Conservation (phyloP, 2,113 vertebrate genomes). For the Melanocharis versteri region DNA sequence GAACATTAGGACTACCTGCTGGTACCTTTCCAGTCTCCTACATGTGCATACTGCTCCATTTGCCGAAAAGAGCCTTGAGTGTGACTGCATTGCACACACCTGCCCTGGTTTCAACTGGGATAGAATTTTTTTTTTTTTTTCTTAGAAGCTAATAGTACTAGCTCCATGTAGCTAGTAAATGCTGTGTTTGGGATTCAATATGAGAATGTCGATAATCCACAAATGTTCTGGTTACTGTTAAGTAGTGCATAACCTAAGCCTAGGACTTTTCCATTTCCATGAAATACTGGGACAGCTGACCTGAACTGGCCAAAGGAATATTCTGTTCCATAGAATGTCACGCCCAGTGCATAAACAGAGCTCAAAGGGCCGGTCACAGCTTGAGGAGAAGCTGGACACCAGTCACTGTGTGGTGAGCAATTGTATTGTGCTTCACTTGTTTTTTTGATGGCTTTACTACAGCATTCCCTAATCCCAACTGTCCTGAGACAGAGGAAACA, state of each 20-base stretch:
- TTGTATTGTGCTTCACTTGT: rapidly evolving
- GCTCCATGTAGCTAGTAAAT: background rate
- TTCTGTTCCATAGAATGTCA: background rate
- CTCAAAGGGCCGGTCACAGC: background rate
- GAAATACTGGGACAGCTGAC: background rate
- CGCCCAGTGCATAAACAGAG: background rate
- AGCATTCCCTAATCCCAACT: background rate
- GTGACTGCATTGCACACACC: background rate
- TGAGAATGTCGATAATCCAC: background rate
- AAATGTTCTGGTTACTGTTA: background rate
- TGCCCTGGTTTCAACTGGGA: background rate
- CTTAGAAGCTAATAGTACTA: background rate
- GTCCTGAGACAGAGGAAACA: background rate
- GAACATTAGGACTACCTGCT: background rate
- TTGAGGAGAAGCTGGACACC: background rate
- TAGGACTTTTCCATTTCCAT: background rate
- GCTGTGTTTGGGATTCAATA: background rate
- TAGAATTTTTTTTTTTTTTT: background rate
- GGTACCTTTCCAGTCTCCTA: too few relatives aligned
- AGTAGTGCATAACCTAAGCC: background rate
- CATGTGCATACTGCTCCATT: rapidly evolving
- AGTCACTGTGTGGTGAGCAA: background rate
- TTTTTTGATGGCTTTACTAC: background rate
- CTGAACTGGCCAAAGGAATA: background rate
- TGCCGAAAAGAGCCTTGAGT: background rate